Conservation (phyloP, 2,888 invertebrate species). For the Teleiodes luculella region DNA sequence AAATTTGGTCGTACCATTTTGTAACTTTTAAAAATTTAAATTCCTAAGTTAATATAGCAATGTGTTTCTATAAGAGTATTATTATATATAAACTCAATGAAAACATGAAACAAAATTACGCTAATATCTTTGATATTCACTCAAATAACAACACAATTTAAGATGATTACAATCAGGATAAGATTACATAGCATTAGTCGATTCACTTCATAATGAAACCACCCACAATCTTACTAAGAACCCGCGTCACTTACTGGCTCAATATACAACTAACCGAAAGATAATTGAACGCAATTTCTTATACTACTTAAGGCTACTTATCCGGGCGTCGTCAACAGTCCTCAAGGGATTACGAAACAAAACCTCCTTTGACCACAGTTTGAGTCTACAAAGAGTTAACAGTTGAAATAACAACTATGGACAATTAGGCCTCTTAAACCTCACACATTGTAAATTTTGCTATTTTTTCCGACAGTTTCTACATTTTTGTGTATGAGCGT, state of each 20-base stretch:
- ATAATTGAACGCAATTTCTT: constrained; percentile 47
- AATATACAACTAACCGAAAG: constrained; percentile 35
- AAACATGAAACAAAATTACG: background rate
- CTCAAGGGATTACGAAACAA: constrained; percentile 42
- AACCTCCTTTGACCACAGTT: constrained; percentile 21
- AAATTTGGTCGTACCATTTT: too few relatives aligned
- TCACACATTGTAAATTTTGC: constrained; percentile 24
- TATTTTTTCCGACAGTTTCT: constrained; percentile 19
- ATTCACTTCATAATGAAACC: background rate
- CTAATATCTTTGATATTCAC: background rate
- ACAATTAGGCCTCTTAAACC: constrained; percentile 35
- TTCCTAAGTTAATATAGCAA: too few relatives aligned
- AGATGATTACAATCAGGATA: background rate
- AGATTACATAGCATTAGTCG: background rate
- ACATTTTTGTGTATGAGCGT: constrained; percentile 17
- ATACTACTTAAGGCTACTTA: constrained; percentile 28
- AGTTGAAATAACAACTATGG: constrained; percentile 37
- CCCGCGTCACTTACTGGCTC: constrained; percentile 27
- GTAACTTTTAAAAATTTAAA: too few relatives aligned
- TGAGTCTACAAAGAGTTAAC: constrained; percentile 38
- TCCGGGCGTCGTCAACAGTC: constrained; percentile 23
- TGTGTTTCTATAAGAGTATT: too few relatives aligned
- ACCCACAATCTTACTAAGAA: constrained; percentile 1
- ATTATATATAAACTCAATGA: background rate
- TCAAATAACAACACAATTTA: constrained; percentile 7